Percentiles rank a stretch among this genome's conserved stretches.
These are phyloP conservation scores for Petroica traversi DNA, from an alignment of 2,113 vertebrate species.

Conservation along the genomic window DNA sequence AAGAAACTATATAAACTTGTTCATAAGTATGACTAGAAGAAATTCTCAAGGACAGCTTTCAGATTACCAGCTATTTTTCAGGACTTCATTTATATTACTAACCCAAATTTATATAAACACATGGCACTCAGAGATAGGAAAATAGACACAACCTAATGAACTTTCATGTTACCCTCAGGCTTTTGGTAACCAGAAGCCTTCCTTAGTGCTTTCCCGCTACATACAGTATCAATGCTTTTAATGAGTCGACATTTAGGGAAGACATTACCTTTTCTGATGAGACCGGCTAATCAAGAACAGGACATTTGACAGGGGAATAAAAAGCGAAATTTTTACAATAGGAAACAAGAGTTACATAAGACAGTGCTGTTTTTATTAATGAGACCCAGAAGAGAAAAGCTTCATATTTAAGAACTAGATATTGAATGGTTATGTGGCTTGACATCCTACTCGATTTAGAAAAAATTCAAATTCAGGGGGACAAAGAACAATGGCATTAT, in stretches of 20 bases:
- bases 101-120: not conserved
- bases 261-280: not conserved
- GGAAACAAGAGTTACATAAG: not conserved
- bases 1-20: not conserved
- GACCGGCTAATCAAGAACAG: not conserved
- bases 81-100: not conserved
- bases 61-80: not conserved
- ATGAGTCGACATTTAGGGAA: not conserved
- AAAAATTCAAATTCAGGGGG: not conserved
- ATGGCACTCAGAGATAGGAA: not conserved
- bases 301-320: not conserved
- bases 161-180: not conserved
- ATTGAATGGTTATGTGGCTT: not conserved
- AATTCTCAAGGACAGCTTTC: not conserved
- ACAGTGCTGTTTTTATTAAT: not conserved
- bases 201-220: not conserved
- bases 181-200: not conserved
- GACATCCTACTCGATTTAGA: not conserved
- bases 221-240: not conserved
- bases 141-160: not conserved
- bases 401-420: not conserved
- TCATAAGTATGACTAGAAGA: not conserved
- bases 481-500: not conserved
- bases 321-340: not conserved
- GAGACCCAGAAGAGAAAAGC: not conserved